Percentiles rank a stretch among this genome's conserved stretches.
These are phyloP conservation scores for Zaprionus taronus DNA, from an alignment of 1,140 invertebrate genomes.

Conservation along the genomic window DNA sequence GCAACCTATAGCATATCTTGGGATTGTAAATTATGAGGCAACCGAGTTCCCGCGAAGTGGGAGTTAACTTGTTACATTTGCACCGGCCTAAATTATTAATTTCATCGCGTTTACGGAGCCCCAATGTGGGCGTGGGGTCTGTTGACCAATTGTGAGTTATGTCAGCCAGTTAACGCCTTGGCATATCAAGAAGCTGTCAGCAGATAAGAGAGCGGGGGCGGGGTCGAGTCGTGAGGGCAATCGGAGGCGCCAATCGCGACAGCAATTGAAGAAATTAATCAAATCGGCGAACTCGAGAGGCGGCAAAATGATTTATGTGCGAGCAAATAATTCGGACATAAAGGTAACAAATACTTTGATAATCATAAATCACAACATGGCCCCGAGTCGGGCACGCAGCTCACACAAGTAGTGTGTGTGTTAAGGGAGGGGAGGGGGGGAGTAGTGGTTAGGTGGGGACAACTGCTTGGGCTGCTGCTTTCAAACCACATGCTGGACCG, in stretches of 20 bases:
- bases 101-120: not conserved
- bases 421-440: not conserved
- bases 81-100: conserved; percentile 14
- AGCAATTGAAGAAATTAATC: conserved; percentile 80
- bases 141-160: conserved; percentile 70
- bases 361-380: conserved; percentile 79
- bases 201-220: too few relatives aligned
- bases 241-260: conserved; percentile 58
- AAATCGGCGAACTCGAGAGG: conserved; percentile 56
- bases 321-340: conserved; percentile 80
- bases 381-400: not conserved
- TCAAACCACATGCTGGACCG: conserved; percentile 72
- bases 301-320: conserved; percentile 74
- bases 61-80: not conserved
- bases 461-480: not conserved
- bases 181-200: conserved; percentile 53
- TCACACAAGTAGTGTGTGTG: conserved; percentile 19
- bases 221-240: conserved; percentile 15
- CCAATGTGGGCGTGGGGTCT: not conserved
- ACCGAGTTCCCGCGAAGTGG: not conserved
- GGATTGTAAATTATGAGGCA: not conserved
- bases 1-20: not conserved
- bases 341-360: conserved; percentile 83
- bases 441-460: not conserved
- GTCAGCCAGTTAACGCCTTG: conserved; percentile 50